Conservation (phyloP, 2,888 invertebrate genomes). For the Hofmannophila pseudospretella region DNA sequence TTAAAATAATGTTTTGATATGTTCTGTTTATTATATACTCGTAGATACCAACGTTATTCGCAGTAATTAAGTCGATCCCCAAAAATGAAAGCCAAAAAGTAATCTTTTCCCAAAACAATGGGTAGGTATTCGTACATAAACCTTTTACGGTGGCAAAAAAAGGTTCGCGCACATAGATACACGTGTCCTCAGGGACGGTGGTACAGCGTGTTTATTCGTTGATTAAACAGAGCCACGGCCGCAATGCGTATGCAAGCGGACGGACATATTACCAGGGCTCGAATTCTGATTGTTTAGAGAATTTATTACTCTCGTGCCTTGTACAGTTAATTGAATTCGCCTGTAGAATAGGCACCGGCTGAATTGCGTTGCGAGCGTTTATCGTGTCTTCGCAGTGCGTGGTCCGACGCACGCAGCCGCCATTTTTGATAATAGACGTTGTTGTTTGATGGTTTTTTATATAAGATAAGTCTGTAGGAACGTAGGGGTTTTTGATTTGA, state of each 20-base stretch:
- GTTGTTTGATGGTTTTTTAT: too few relatives aligned
- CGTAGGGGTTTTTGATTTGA: too few relatives aligned
- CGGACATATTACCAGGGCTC: constrained; percentile 75
- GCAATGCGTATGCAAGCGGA: constrained; percentile 69
- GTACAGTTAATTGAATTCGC: constrained; percentile 77
- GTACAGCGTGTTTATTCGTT: constrained; percentile 68
- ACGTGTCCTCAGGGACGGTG: constrained; percentile 45
- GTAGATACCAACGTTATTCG: too few relatives aligned
- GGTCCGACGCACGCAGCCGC: constrained; percentile 32
- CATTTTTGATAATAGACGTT: constrained; percentile 42
- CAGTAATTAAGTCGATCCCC: constrained; percentile 49
- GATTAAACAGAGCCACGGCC: constrained; percentile 69
- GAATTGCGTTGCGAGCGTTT: constrained; percentile 62
- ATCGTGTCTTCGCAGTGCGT: constrained; percentile 60
- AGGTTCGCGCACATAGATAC: constrained; percentile 38
- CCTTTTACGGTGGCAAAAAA: constrained; percentile 46
- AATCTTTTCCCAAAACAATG: constrained; percentile 51
- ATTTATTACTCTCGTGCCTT: constrained; percentile 76
- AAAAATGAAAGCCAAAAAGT: constrained; percentile 52
- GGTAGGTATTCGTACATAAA: constrained; percentile 51
- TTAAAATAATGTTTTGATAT: too few relatives aligned
- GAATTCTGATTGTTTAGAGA: constrained; percentile 78
- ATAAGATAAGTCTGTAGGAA: too few relatives aligned
- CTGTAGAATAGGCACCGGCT: constrained; percentile 69
- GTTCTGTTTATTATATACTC: too few relatives aligned